Base-by-base conservation (phyloP, 1,140 invertebrate genomes). In the Proctacanthus coquilletti region DNA sequence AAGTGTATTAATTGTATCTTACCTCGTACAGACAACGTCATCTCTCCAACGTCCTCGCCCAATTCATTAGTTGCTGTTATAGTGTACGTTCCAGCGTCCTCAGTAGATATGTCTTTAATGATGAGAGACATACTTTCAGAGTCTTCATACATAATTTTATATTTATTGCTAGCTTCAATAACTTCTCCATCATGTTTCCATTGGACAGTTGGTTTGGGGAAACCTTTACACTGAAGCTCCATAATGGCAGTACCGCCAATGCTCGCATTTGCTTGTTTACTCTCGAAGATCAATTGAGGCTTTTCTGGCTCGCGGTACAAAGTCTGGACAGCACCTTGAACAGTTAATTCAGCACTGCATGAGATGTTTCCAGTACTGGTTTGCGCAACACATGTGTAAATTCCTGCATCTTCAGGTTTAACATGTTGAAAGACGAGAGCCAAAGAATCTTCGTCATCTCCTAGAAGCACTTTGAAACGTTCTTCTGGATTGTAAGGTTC, bases 321-420 rank as follows among this genome's bases (percentile, higher is more conserved):
- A 42, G 86, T 80, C 51, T 87, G 77, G 2, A 92, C 76, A 0
- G 82, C 71, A 29, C 80, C 77, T 69, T 92, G 84, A 2, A 94
- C 88, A 11, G 85, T 91, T 2, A 94, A 65, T 51, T 93, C 88
- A 4, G 89, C 89, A 51, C 83, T 88, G 60, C 87, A 93, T 29
- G 87, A 89, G 34, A 95, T 93, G 49, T 86, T 87, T 23, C 88
- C 89, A 41, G 80, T 80, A 20, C 75, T 77, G 1, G 92, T 96
- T 51, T 88, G 85, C 0, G 91, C 91, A 1, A 93, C 86, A 50
- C 89, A 95, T 0, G 91, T 95, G 58, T 96, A 95, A 4, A 92
- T 66, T 4, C 91, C 91, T 18, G 87, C 87, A 60, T 95, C 88
- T 53, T 92, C 87, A 0, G 85, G 85, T 50, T 77, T 85, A 0